Evolutionary conservation across 2,888 invertebrate species (phyloP), one percentile per base, ranked within the genome.

Genomic region (Volucella inanis): DNA sequence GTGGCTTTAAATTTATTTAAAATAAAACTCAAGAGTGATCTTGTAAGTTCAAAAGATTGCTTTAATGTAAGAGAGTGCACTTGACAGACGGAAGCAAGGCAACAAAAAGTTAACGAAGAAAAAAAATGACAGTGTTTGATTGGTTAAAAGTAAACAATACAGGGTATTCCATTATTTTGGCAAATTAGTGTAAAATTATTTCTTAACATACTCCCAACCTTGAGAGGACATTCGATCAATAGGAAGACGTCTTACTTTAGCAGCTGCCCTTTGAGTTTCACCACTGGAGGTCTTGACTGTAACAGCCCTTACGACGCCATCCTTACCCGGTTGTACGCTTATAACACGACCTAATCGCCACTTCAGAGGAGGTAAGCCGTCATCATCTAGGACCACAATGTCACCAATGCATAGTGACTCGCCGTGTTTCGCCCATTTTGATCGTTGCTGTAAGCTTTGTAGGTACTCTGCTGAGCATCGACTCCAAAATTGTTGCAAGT

Each of bases 401-500:
- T 68, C 67, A 47, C 78, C 70, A 52, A 78, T 18, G 38, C 22
- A 14, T 15, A 80, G 8, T 0, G n/a, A 49, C 12, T 14, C 50
- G 15, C 65, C 65, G 55, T 43, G 38, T 49, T 54, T 47, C 14
- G 50, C 47, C 75, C 71, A 71, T 12, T 79, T 76, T 0, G 49
- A 9, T 45, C 68, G 47, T 47, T 12, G 43, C 41, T 80, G 62
- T 22, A 72, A 22, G 41, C 64, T 65, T 15, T 77, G 70, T 43
- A 81, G 43, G 43, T 74, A 80, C 18, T 81, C 74, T 11, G 11
- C 59, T n/a, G 65, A 75, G 68, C 68, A 80, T 49, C 68, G 59
- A 8, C 18, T 75, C 79, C 82, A 86, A 52, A 78, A 82, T 41
- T 78, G 61, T 45, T 82, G 78, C 9, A 82, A 71, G 31, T 74